These are phyloP conservation scores for Phocoena phocoena DNA, from an alignment of 2,113 vertebrate genomes.

Conservation along the genomic window DNA sequence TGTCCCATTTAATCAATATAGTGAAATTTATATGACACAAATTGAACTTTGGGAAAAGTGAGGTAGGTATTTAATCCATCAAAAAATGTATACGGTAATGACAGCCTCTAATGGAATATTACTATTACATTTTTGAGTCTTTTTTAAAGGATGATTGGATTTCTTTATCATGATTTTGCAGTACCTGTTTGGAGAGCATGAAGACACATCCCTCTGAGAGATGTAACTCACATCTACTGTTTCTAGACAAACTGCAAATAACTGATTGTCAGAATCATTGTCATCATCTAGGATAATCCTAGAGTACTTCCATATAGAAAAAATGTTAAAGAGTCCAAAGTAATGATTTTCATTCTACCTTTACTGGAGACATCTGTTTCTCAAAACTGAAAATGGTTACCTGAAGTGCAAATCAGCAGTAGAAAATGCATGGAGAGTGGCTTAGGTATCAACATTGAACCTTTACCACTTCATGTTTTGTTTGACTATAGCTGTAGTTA, in stretches of 20 bases:
- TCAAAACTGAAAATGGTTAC: neutral
- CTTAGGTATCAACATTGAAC: neutral
- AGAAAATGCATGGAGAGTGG: neutral
- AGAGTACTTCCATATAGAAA: neutral
- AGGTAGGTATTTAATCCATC: neutral
- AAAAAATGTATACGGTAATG: neutral
- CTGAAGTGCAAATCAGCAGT: neutral
- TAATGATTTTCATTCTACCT: neutral
- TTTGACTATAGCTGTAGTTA: neutral
- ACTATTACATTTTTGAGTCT: neutral
- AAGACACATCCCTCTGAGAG: neutral
- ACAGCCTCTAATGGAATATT: neutral
- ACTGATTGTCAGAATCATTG: neutral
- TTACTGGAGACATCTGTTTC: neutral
- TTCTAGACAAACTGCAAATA: neutral
- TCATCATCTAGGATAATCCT: neutral
- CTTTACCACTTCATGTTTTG: neutral
- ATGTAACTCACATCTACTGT: neutral
- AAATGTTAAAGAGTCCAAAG: neutral
- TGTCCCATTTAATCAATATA: neutral
- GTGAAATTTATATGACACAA: neutral
- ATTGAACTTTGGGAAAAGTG: neutral
- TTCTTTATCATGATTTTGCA: neutral
- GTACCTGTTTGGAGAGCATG: neutral
- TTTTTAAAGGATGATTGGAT: neutral